These are phyloP conservation scores for Argyrosomus regius DNA, from an alignment of 2,797 vertebrate species.

Conservation along the genomic window DNA sequence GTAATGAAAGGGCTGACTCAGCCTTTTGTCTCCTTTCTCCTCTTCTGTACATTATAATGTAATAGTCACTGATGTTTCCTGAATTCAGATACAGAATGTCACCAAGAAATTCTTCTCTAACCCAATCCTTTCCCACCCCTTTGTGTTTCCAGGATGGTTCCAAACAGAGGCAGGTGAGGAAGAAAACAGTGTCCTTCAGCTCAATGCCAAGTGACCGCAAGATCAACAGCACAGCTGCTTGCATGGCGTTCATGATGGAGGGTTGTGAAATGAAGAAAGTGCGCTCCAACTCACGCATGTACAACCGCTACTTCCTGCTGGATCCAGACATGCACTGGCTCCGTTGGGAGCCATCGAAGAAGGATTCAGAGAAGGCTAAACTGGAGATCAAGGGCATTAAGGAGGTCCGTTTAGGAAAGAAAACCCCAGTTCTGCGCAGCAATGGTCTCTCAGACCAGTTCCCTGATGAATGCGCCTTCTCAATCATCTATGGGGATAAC, in stretches of 20 bases:
- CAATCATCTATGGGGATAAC: constrained; percentile 95
- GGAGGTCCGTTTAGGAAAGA: constrained; percentile 94
- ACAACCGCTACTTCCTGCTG: constrained; percentile 94
- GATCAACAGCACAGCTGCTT: constrained; percentile 94
- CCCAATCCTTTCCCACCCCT: constrained; percentile 13
- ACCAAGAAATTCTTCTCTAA: constrained; percentile 37
- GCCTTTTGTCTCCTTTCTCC: constrained; percentile 10
- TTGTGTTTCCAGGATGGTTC: constrained; percentile 88
- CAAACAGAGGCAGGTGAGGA: constrained; percentile 89
- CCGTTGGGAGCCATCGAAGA: constrained; percentile 95
- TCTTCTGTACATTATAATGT: constrained; percentile 5
- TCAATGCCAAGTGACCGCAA: constrained; percentile 93
- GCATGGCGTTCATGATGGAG: constrained; percentile 96
- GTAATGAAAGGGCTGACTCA: constrained; percentile 13
- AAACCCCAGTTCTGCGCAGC: constrained; percentile 92
- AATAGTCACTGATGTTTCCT: constrained; percentile 12
- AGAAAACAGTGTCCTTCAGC: constrained; percentile 96
- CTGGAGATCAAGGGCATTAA: constrained; percentile 94
- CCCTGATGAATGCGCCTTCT: constrained; percentile 94
- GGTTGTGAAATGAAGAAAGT: constrained; percentile 97
- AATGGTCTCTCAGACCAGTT: constrained; percentile 95
- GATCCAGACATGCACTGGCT: constrained; percentile 92
- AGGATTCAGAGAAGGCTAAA: constrained; percentile 94
- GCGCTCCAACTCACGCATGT: constrained; percentile 95
- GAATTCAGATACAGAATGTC: constrained; percentile 40